Percentiles rank a stretch among this genome's conserved stretches.
phyloP scores from a whole-genome alignment of 2,113 vertebrate genomes.

The Elachura formosa region DNA sequence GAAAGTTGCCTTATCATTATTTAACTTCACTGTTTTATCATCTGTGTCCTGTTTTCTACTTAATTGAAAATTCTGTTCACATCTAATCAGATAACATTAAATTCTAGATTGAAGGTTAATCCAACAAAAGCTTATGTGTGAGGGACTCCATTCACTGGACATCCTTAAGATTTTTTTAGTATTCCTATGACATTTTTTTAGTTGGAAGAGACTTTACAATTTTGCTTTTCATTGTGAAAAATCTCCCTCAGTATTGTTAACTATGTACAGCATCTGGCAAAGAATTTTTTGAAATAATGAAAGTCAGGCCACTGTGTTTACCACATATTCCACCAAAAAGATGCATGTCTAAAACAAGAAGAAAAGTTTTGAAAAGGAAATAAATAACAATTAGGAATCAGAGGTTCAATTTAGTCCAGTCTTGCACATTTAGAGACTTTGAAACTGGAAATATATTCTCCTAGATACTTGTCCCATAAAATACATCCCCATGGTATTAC shows the following conservation, averaged over 20 bases:
- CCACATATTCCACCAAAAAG: neutral
- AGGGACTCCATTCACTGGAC: neutral
- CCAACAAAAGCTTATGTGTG: constrained; percentile 3
- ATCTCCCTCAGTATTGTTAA: neutral
- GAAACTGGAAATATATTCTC: neutral
- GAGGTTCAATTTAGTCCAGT: neutral
- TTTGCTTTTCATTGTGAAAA: neutral
- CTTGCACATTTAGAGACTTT: neutral
- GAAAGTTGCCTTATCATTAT: constrained; percentile 36
- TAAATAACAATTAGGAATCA: neutral
- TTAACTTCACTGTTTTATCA: constrained; percentile 59
- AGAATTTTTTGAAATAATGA: neutral
- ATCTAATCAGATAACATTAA: constrained; percentile 59
- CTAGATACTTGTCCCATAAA: neutral
- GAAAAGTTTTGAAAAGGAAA: neutral
- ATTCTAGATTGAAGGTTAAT: constrained; percentile 12
- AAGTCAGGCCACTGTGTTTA: neutral
- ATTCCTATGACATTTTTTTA: neutral
- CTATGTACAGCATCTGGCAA: neutral
- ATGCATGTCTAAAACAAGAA: neutral
- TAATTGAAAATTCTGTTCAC: constrained; percentile 57
- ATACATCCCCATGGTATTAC: neutral
- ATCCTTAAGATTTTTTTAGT: neutral
- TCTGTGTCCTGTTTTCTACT: constrained; percentile 66
- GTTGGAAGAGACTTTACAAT: neutral